These are phyloP conservation scores for Sapajus apella DNA, from an alignment of 2,113 vertebrate genomes.

Conservation along the genomic window DNA sequence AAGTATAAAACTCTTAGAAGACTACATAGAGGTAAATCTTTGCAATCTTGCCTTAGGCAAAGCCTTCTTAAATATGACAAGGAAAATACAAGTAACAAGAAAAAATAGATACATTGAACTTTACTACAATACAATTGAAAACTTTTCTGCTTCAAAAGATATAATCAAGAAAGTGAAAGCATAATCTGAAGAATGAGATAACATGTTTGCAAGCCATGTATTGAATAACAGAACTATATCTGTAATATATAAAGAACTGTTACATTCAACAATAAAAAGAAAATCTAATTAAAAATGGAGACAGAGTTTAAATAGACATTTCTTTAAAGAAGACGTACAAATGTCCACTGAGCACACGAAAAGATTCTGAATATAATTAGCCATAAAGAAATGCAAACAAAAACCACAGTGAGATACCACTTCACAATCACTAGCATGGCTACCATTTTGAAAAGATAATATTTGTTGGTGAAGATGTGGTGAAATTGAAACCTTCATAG, in stretches of 20 bases:
- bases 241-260: not conserved
- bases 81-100: not conserved
- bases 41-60: not conserved
- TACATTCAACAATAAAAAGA: not conserved
- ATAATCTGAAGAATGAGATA: not conserved
- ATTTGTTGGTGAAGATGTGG: not conserved
- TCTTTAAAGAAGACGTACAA: not conserved
- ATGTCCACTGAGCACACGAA: not conserved
- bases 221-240: not conserved
- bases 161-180: not conserved
- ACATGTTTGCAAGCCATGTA: not conserved
- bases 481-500: not conserved
- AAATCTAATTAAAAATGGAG: not conserved
- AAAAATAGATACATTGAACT: not conserved
- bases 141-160: not conserved
- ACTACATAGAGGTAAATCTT: not conserved
- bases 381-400: not conserved
- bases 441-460: not conserved
- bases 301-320: not conserved
- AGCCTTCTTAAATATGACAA: not conserved
- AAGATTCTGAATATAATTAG: not conserved
- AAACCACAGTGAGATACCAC: not conserved
- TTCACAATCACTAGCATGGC: not conserved
- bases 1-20: not conserved
- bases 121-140: not conserved